Conservation (phyloP, 2,888 invertebrate species). For the Torymus auratus region DNA sequence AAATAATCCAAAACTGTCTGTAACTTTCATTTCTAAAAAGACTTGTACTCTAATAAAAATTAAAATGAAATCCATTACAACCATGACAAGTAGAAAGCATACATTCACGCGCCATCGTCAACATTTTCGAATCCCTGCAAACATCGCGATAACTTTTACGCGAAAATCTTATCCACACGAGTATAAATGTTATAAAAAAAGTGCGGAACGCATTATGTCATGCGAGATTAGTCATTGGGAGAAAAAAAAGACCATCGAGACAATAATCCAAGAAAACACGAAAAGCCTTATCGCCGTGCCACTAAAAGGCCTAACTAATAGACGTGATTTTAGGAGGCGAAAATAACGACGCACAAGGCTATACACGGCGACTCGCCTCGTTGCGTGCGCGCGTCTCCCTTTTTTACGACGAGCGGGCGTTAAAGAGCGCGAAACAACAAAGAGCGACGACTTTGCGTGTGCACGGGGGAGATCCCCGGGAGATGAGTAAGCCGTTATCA, state of each 20-base stretch:
- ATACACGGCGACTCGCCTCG: neutral
- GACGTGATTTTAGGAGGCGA: conserved; percentile 24
- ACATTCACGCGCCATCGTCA: neutral
- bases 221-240: neutral
- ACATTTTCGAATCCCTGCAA: too few relatives aligned
- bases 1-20: too few relatives aligned
- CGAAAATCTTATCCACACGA: too few relatives aligned
- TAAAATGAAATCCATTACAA: conserved; percentile 9
- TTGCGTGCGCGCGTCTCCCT: conserved; percentile 5
- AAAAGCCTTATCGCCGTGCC: too few relatives aligned
- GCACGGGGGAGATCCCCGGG: conserved; percentile 2
- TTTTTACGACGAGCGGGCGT: neutral
- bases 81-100: neutral
- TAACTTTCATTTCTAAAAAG: too few relatives aligned
- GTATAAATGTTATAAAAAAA: too few relatives aligned
- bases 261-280: too few relatives aligned
- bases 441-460: conserved; percentile 15
- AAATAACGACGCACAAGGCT: neutral
- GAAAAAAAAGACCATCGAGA: too few relatives aligned
- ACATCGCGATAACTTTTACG: too few relatives aligned
- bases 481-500: conserved; percentile 47
- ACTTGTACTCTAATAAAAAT: neutral
- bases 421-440: neutral
- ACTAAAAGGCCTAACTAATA: too few relatives aligned
- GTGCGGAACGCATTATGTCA: too few relatives aligned